These are phyloP conservation scores for Stegostoma tigrinum DNA, from an alignment of 2,113 vertebrate species.

Conservation along the genomic window DNA sequence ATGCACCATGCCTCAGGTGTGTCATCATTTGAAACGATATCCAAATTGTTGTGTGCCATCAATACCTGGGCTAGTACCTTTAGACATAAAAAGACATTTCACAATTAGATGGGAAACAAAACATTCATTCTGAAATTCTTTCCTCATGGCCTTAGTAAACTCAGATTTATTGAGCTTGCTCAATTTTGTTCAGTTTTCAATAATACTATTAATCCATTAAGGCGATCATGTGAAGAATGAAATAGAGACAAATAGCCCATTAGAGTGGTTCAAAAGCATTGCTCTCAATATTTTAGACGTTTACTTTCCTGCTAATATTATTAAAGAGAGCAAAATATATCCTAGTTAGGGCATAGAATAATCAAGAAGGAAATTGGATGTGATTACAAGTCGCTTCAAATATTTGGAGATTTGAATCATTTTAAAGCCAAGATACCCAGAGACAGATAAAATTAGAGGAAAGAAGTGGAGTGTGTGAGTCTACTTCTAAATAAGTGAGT, in stretches of 20 bases:
- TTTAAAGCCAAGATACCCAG: background rate
- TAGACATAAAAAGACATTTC: too few species aligned
- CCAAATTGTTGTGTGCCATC: too few species aligned
- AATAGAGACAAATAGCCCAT: background rate
- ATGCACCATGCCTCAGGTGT: too few species aligned
- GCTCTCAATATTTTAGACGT: background rate
- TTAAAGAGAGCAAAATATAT: background rate
- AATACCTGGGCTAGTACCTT: too few species aligned
- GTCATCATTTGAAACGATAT: too few species aligned
- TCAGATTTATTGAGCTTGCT: too few species aligned
- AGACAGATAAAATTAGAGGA: background rate
- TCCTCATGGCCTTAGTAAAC: too few species aligned
- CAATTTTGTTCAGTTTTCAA: background rate
- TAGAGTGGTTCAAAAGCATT: background rate
- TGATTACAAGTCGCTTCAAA: background rate
- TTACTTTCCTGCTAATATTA: background rate
- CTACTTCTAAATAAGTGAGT: background rate
- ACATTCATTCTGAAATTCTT: background rate
- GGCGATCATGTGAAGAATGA: background rate
- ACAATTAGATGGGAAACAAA: background rate
- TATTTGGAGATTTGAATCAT: background rate
- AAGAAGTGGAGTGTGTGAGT: background rate
- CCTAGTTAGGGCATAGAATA: background rate
- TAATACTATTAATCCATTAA: background rate
- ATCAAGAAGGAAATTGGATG: background rate